These are phyloP conservation scores for Dinomys branickii DNA, from an alignment of 2,113 vertebrate species.

Conservation along the genomic window DNA sequence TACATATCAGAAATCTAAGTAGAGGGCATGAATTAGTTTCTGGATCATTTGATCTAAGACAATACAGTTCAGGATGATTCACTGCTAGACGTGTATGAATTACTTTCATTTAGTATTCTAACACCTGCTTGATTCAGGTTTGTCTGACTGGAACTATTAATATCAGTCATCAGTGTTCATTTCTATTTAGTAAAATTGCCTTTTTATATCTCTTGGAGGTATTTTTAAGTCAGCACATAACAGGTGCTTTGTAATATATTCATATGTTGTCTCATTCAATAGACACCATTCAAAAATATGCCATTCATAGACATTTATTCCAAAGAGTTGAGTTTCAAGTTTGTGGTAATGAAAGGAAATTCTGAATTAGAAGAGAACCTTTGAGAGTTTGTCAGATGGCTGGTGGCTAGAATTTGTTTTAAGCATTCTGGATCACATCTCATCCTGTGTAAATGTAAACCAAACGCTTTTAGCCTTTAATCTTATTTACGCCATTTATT, in stretches of 20 bases:
- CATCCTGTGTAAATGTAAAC: slow-evolving; percentile 24
- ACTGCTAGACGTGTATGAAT: not conserved
- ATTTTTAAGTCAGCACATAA: slow-evolving; percentile 39
- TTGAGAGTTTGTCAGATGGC: slow-evolving; percentile 60
- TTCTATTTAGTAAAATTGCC: not conserved
- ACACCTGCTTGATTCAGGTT: not conserved
- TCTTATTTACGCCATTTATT: slow-evolving; percentile 70
- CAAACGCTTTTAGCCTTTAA: slow-evolving; percentile 49
- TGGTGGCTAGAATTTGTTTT: slow-evolving; percentile 49
- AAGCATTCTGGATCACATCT: slow-evolving; percentile 52
- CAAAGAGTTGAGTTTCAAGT: slow-evolving; percentile 37
- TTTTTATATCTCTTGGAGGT: not conserved
- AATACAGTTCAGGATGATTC: not conserved
- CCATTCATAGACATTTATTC: slow-evolving; percentile 67
- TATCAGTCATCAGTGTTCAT: not conserved
- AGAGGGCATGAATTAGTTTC: not conserved
- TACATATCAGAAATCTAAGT: not conserved
- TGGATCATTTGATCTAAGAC: not conserved
- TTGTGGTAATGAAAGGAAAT: slow-evolving; percentile 32
- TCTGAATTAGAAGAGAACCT: slow-evolving; percentile 58
- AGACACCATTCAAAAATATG: slow-evolving; percentile 34
- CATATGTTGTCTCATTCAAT: slow-evolving; percentile 34
- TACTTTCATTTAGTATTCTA: not conserved
- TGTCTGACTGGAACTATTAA: slow-evolving; percentile 25
- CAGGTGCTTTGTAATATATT: slow-evolving; percentile 10